Percentiles rank a stretch among this genome's conserved stretches.
These are phyloP conservation scores for Orthonyx spaldingii DNA, from an alignment of 2,113 vertebrate species.

Conservation along the genomic window DNA sequence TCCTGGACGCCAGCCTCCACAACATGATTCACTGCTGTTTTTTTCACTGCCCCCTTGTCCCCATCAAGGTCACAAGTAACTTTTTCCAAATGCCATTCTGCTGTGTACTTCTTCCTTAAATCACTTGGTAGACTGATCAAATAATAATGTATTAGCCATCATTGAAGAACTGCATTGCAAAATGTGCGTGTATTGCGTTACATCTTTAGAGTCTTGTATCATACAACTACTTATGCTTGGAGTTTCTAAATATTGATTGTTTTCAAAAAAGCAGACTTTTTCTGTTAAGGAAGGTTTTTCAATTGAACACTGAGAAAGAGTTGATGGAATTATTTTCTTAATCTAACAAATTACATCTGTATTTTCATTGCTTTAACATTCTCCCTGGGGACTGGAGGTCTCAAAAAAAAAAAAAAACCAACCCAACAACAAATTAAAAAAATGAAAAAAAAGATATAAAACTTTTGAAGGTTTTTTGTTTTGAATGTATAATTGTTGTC, in stretches of 20 bases:
- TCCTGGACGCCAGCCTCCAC: not conserved
- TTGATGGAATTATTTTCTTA: constrained; percentile 48
- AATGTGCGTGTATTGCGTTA: not conserved
- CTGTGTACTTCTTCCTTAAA: not conserved
- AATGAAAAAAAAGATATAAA: not conserved
- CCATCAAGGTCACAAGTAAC: not conserved
- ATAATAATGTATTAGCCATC: not conserved
- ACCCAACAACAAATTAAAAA: not conserved
- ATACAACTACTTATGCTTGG: not conserved
- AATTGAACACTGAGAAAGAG: not conserved
- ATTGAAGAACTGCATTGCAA: not conserved
- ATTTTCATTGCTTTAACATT: constrained; percentile 38
- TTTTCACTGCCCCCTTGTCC: not conserved
- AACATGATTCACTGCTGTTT: not conserved
- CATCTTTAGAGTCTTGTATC: not conserved
- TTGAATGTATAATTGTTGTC: not conserved
- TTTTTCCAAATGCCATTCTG: not conserved
- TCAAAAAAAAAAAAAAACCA: not conserved
- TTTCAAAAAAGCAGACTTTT: constrained; percentile 61
- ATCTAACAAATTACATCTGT: not conserved
- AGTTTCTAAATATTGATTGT: constrained; percentile 45
- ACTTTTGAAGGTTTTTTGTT: not conserved
- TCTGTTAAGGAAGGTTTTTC: constrained; percentile 35
- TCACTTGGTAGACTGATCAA: not conserved
- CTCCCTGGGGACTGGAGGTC: not conserved